Evolutionary conservation across 2,888 invertebrate species (phyloP).

Genomic region (Apamea monoglypha): DNA sequence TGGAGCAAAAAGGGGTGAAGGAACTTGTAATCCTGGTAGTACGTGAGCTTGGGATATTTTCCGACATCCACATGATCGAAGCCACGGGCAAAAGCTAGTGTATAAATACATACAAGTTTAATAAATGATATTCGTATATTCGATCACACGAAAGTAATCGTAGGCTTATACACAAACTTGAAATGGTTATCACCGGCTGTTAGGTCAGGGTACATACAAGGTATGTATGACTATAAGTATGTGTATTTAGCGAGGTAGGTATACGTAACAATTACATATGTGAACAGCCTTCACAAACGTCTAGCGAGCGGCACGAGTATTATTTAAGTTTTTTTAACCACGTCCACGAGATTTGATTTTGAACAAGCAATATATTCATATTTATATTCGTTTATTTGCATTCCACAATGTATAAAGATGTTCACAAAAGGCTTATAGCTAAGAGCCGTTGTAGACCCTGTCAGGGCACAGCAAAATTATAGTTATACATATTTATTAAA

Average conservation of each 20-base stretch:
- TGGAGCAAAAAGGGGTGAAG: background rate
- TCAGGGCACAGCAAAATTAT: no score
- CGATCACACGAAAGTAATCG: background rate
- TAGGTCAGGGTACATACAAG: conserved; percentile 5
- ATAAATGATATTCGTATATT: background rate
- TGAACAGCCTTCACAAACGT: conserved; percentile 17
- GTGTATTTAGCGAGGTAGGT: background rate
- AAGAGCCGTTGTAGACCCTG: no score
- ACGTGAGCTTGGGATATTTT: no score
- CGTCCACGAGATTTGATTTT: background rate
- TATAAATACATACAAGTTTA: background rate
- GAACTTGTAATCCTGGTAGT: background rate
- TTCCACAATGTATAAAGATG: no score
- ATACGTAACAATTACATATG: background rate
- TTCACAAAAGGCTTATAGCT: no score
- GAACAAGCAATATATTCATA: background rate
- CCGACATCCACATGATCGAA: no score
- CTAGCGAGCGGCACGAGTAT: background rate
- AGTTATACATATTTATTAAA: no score
- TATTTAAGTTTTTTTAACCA: background rate
- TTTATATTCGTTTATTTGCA: no score
- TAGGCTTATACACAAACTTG: conserved; percentile 11
- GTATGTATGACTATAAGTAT: background rate
- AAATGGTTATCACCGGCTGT: conserved; percentile 7
- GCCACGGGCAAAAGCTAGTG: background rate